Conservation (phyloP, 35 echinoderm and acorn worm genomes). For the Chiridota heheva region DNA sequence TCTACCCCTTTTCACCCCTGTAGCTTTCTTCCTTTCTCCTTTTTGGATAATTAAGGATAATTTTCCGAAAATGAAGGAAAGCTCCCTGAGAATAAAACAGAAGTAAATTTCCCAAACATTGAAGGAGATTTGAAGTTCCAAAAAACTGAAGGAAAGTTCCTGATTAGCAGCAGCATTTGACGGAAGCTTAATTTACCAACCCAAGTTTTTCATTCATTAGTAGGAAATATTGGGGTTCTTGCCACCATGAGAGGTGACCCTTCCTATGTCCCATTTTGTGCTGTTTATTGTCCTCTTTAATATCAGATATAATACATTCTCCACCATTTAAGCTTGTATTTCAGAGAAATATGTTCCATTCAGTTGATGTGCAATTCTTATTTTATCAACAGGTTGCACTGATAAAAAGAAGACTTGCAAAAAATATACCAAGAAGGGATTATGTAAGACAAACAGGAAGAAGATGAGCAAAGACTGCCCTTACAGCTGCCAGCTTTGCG, state of each 20-base stretch:
- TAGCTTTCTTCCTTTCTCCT: no score
- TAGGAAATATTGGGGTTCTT: background rate
- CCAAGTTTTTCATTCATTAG: background rate
- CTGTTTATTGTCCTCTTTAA: background rate
- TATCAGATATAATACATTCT: background rate
- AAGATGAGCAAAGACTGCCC: slow-evolving; percentile 30
- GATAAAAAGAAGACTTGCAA: slow-evolving; percentile 3
- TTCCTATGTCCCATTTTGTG: background rate
- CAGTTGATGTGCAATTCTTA: background rate
- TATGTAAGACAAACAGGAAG: background rate
- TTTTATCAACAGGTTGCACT: background rate
- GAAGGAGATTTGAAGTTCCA: no score
- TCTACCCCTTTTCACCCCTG: no score
- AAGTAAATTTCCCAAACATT: no score
- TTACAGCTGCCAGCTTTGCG: slow-evolving; percentile 27
- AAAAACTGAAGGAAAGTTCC: no score
- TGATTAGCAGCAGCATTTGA: no score
- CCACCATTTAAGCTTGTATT: background rate
- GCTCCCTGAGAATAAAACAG: background rate
- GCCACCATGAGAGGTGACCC: background rate
- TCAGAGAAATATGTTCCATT: background rate
- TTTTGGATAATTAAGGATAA: background rate
- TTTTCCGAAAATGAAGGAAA: background rate
- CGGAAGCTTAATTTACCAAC: no score
- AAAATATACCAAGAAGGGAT: slow-evolving; percentile 19